Percentiles rank a stretch among this genome's conserved stretches.
These are phyloP conservation scores for Archips xylosteana DNA, from an alignment of 2,888 invertebrate species.

Conservation along the genomic window DNA sequence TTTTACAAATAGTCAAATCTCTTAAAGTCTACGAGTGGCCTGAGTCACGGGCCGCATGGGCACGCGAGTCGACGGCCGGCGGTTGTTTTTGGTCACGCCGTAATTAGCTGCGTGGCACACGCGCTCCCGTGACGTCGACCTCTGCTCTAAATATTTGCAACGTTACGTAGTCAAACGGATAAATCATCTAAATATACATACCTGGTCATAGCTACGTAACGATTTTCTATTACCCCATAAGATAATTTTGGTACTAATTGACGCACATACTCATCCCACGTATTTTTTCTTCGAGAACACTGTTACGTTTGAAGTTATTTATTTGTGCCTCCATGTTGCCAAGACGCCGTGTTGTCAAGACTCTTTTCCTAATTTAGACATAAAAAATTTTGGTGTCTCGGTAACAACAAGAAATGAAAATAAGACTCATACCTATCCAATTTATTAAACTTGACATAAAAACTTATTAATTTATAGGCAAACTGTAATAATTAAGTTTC, in stretches of 20 bases:
- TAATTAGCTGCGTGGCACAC: constrained; percentile 78
- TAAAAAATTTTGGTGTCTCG: neutral
- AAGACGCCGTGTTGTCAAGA: neutral
- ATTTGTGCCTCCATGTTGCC: neutral
- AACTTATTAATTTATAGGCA: neutral
- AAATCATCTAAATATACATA: constrained; percentile 78
- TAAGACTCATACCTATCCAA: neutral
- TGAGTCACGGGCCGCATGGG: constrained; percentile 78
- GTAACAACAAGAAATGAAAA: neutral
- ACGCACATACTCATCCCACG: constrained; percentile 35
- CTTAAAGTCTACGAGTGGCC: constrained; percentile 43
- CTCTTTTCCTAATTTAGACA: neutral
- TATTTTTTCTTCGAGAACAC: constrained; percentile 17
- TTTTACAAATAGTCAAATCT: neutral
- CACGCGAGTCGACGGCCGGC: constrained; percentile 62
- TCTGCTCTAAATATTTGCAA: constrained; percentile 68
- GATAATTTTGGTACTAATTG: constrained; percentile 32
- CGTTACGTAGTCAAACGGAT: constrained; percentile 73
- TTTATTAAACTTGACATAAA: neutral
- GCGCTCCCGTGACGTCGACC: constrained; percentile 78
- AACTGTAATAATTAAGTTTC: neutral
- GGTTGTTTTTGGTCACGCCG: constrained; percentile 80
- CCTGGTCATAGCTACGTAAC: constrained; percentile 71
- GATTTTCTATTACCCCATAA: constrained; percentile 42
- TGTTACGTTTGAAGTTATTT: constrained; percentile 16